Conservation (phyloP, 2,113 vertebrate species). For the Nesospiza acunhae region DNA sequence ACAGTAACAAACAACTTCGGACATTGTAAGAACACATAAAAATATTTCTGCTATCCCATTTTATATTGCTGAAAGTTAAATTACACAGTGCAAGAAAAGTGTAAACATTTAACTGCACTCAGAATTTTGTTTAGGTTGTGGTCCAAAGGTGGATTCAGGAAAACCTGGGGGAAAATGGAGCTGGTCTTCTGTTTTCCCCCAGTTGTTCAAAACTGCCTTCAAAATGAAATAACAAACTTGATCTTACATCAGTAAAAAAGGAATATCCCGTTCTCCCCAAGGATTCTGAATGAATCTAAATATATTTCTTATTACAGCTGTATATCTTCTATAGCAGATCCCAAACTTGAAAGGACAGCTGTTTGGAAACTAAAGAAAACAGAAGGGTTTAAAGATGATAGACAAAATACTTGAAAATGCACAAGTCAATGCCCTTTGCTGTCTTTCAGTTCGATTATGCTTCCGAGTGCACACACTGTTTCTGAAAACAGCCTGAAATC, state of each 20-base stretch:
- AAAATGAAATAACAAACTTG: conserved; percentile 10
- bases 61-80: conserved; percentile 65
- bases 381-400: background rate
- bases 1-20: conserved; percentile 73
- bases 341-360: background rate
- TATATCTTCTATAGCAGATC: background rate
- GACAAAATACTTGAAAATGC: background rate
- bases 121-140: conserved; percentile 9
- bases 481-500: background rate
- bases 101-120: background rate
- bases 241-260: conserved; percentile 35
- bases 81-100: conserved; percentile 35
- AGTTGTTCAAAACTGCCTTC: conserved; percentile 44
- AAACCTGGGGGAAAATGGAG: conserved; percentile 30
- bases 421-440: background rate
- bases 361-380: background rate
- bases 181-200: conserved; percentile 39
- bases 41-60: conserved; percentile 64
- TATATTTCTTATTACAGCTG: background rate
- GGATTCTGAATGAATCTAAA: conserved; percentile 46
- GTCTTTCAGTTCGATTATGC: background rate
- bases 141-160: conserved; percentile 8
- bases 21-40: conserved; percentile 59
- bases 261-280: conserved; percentile 19
- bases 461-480: background rate